These are phyloP conservation scores for Polia nebulosa DNA, from an alignment of 2,888 invertebrate genomes.

Conservation along the genomic window DNA sequence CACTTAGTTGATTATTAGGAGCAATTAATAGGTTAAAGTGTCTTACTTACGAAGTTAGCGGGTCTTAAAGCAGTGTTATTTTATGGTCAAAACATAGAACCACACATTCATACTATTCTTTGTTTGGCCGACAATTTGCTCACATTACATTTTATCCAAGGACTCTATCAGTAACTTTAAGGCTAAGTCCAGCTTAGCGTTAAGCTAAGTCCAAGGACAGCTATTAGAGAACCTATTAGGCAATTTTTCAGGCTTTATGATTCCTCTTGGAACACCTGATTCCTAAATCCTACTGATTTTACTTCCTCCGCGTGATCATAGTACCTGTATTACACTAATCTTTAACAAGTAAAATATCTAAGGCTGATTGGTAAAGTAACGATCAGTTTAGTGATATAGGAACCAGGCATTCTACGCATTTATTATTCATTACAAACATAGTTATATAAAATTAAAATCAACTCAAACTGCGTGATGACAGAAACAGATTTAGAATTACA, in stretches of 20 bases:
- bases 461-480: slow-evolving; percentile 29
- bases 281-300: background rate
- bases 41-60: background rate
- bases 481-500: background rate
- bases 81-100: background rate
- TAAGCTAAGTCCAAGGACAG: background rate
- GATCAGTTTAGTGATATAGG: background rate
- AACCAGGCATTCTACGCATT: slow-evolving; percentile 12
- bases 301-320: no score
- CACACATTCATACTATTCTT: background rate
- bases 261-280: background rate
- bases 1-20: background rate
- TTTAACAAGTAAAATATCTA: background rate
- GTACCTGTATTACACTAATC: background rate
- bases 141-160: background rate
- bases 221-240: background rate
- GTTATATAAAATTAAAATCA: slow-evolving; percentile 4
- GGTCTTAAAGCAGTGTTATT: slow-evolving; percentile 12
- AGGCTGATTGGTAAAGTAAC: background rate
- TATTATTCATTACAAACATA: slow-evolving; percentile 19
- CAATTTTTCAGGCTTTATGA: background rate
- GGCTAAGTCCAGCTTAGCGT: slow-evolving; percentile 22
- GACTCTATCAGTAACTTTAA: background rate
- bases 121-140: no score
- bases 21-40: background rate